phyloP scores from a whole-genome alignment of 1,140 invertebrate species.

The Himalopsyche phryganea region DNA sequence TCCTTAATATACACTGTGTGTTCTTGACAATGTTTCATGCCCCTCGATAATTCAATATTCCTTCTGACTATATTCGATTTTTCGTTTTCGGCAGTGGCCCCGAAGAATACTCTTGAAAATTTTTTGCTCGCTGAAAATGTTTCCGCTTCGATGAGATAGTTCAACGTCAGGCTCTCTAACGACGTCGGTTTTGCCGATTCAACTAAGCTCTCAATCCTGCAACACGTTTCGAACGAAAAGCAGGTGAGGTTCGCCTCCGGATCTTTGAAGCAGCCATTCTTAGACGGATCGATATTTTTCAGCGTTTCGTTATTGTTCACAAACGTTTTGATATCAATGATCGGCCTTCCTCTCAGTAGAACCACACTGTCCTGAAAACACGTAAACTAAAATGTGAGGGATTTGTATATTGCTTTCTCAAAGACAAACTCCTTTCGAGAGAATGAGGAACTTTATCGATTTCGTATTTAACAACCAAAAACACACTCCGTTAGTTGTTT shows the following conservation, averaged over 20 bases:
- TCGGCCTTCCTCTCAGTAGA: constrained; percentile 75
- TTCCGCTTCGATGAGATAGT: constrained; percentile 81
- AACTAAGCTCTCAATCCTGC: constrained; percentile 67
- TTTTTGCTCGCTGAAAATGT: constrained; percentile 73
- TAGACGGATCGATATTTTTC: constrained; percentile 77
- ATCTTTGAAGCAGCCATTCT: constrained; percentile 66
- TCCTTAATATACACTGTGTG: constrained; percentile 82
- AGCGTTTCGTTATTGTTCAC: constrained; percentile 54
- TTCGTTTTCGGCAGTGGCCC: constrained; percentile 45
- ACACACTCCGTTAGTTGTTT: too few relatives aligned
- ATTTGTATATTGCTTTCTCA: too few relatives aligned
- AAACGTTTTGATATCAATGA: constrained; percentile 78
- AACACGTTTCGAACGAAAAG: constrained; percentile 86
- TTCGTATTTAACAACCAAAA: too few relatives aligned
- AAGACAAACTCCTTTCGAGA: too few relatives aligned
- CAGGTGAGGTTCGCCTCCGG: constrained; percentile 68
- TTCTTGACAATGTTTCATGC: constrained; percentile 61
- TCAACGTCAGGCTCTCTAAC: constrained; percentile 56
- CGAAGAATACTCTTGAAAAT: constrained; percentile 79
- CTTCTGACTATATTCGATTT: constrained; percentile 59
- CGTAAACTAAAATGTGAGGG: constrained; percentile 23
- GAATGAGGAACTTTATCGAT: too few relatives aligned
- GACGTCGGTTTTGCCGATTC: constrained; percentile 53
- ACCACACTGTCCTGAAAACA: constrained; percentile 61
- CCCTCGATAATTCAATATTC: constrained; percentile 54